phyloP scores from a whole-genome alignment of 1,140 invertebrate genomes.

The Formica selysi region DNA sequence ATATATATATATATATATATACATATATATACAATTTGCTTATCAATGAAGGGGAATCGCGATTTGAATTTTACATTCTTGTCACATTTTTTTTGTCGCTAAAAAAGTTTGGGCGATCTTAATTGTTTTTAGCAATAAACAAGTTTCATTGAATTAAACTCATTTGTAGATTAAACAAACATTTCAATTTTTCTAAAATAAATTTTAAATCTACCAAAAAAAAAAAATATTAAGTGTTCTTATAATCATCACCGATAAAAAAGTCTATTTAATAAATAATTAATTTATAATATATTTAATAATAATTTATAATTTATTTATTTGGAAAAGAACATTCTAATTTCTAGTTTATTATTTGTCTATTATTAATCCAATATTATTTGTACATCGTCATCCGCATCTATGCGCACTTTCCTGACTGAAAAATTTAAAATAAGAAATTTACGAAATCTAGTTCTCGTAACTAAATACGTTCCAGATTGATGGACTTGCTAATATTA shows the following conservation, averaged over 20 bases:
- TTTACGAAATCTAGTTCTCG: background rate
- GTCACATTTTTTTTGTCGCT: background rate
- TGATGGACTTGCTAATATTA: constrained; percentile 65
- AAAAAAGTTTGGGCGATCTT: background rate
- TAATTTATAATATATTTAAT: too few species aligned
- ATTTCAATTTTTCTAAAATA: background rate
- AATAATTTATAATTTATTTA: background rate
- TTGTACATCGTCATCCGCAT: background rate
- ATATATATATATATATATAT: too few species aligned
- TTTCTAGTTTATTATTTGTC: background rate
- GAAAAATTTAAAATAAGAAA: background rate
- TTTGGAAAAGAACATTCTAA: background rate
- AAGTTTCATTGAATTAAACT: background rate
- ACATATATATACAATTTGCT: constrained; percentile 47
- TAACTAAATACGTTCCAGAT: constrained; percentile 54
- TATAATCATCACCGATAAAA: too few species aligned
- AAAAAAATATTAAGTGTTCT: too few species aligned
- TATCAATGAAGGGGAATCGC: background rate
- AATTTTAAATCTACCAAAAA: background rate
- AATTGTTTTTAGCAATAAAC: background rate
- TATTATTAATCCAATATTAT: background rate
- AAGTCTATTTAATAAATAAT: too few species aligned
- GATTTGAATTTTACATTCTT: background rate
- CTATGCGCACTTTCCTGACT: background rate
- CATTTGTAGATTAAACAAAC: background rate